phyloP scores from a whole-genome alignment of 1,140 invertebrate species.

The Augochlora pura region DNA sequence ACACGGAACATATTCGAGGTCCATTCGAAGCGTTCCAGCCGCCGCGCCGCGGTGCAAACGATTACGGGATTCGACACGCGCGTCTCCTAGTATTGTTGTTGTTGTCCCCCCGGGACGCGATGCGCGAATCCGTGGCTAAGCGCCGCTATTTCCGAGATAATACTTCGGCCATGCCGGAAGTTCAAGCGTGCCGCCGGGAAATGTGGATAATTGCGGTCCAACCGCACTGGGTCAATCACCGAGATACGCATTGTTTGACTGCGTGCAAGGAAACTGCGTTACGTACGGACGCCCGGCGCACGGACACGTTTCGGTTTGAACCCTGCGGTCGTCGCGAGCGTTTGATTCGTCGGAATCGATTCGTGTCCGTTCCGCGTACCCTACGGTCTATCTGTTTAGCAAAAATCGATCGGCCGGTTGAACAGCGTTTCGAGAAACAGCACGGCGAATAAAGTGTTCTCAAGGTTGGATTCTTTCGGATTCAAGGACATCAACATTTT shows the following conservation, averaged over 20 bases:
- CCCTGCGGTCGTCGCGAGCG: no score
- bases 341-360: not conserved
- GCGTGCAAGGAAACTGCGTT: not conserved
- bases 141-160: conserved; percentile 39
- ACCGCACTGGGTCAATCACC: conserved; percentile 32
- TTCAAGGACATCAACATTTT: no score
- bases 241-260: not conserved
- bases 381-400: no score
- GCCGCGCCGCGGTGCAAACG: not conserved
- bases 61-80: not conserved
- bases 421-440: no score
- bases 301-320: not conserved
- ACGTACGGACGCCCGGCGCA: not conserved
- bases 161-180: conserved; percentile 45
- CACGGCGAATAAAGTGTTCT: no score
- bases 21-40: no score
- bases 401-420: no score
- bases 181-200: conserved; percentile 11
- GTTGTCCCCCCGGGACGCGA: not conserved
- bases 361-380: not conserved
- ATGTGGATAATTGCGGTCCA: conserved; percentile 23
- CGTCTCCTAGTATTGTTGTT: not conserved
- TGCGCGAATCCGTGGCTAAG: not conserved
- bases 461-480: no score
- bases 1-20: no score